Evolutionary conservation across 2,888 invertebrate genomes (phyloP), one percentile per base, ranked within the genome.

Genomic region (Dasypolia templi): DNA sequence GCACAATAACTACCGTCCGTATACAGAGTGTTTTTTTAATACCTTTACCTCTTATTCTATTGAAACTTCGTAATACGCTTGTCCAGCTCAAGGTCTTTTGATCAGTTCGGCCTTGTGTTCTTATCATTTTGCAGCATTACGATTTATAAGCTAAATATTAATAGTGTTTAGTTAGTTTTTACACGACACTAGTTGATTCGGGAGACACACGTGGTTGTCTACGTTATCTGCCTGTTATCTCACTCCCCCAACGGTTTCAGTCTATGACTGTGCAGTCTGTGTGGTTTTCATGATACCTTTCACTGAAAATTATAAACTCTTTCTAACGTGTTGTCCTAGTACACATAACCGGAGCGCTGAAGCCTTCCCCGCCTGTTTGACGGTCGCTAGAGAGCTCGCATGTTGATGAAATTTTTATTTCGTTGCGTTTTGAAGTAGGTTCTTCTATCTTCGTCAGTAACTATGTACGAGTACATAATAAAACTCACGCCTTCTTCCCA

Each of bases 251-350:
- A 56, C 29, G 14, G 35, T 39, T 46, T 69, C 5, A 46, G 46
- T 3, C n/a, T n/a, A 29, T 49, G 3, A 11, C 39, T 46, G 56
- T 68, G 49, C 29, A 14, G 17, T 44, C 44, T 0, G 64, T 49
- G 19, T 26, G 3, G 12, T 29, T 44, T 35, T 46, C 35, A 62
- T 3, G 9, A 19, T 9, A 35, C n/a, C n/a, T 17, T 26, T 35
- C 14, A 42, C 49, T n/a, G 59, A 59, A 61, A 11, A n/a, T 12
- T 0, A 32, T 29, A 19, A n/a, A 12, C 35, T 26, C 29, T 35
- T 42, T 12, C 1, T 17, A 35, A 35, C 32, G 14, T 73, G 17
- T 17, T 22, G 0, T 58, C 65, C 74, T 75, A 49, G 26, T 75
- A 65, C 22, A 51, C 5, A 44, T 73, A 39, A 58, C 49, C 22